phyloP scores from a whole-genome alignment of 2,888 invertebrate species.

The Drosophila niveifrons region DNA sequence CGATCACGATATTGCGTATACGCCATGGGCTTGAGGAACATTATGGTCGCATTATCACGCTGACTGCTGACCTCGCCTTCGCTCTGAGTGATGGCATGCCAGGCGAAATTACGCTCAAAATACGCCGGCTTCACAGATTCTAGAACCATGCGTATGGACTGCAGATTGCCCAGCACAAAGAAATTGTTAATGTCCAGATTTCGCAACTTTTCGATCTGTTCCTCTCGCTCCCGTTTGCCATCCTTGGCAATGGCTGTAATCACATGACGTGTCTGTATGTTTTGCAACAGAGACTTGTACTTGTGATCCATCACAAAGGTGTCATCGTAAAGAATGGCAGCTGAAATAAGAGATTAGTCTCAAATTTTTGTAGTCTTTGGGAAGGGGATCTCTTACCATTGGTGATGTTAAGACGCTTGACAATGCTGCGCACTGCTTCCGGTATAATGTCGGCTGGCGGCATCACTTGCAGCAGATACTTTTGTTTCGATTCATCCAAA shows the following conservation, averaged over 20 bases:
- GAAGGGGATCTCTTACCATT: constrained; percentile 86
- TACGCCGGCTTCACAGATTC: constrained; percentile 90
- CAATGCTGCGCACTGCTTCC: constrained; percentile 92
- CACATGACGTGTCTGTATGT: constrained; percentile 95
- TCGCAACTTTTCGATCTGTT: constrained; percentile 90
- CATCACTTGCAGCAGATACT: constrained; percentile 90
- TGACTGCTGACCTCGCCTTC: constrained; percentile 91
- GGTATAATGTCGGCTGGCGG: constrained; percentile 95
- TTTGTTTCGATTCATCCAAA: constrained; percentile 89
- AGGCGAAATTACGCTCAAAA: constrained; percentile 94
- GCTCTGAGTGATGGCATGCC: constrained; percentile 93
- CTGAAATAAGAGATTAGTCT: constrained; percentile 18
- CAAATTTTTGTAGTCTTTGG: neutral
- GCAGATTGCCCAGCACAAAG: constrained; percentile 92
- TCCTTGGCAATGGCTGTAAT: constrained; percentile 90
- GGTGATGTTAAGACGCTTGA: constrained; percentile 93
- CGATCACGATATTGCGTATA: constrained; percentile 90
- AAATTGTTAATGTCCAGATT: constrained; percentile 95
- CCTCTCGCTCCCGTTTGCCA: constrained; percentile 86
- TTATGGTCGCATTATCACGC: constrained; percentile 91
- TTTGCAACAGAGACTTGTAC: constrained; percentile 95
- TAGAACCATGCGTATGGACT: constrained; percentile 90
- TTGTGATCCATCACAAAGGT: constrained; percentile 97
- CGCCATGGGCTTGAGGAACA: constrained; percentile 91
- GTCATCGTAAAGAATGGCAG: constrained; percentile 95